Evolutionary conservation across 1,140 invertebrate species (phyloP).

Genomic region (Doryteuthis pealeii): DNA sequence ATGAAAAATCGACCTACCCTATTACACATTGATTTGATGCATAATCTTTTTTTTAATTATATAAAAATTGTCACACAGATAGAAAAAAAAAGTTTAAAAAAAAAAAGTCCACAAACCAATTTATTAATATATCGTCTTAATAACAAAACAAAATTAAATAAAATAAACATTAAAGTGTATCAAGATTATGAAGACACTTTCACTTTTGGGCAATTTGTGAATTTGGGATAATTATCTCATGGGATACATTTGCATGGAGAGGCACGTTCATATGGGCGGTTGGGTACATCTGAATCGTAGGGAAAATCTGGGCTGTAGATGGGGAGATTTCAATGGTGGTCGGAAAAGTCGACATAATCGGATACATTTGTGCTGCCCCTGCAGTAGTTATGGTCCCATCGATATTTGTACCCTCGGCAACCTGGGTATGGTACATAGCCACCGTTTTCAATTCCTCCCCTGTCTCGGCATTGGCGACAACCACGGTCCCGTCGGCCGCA

Average conservation of each 20-base stretch:
- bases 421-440: not conserved
- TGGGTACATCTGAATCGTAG: not conserved
- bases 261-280: not conserved
- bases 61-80: too few species aligned
- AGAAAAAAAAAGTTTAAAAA: too few species aligned
- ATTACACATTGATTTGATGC: too few species aligned
- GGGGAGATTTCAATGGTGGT: not conserved
- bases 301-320: conserved; percentile 2
- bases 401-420: not conserved
- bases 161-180: too few species aligned
- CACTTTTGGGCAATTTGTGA: not conserved
- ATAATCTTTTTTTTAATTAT: too few species aligned
- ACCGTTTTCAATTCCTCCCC: not conserved
- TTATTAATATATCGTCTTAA: too few species aligned
- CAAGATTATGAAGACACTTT: too few species aligned
- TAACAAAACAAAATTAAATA: too few species aligned
- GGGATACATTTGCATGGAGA: not conserved
- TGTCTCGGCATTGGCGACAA: not conserved
- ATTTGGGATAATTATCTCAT: not conserved
- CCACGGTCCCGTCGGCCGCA: not conserved
- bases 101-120: too few species aligned
- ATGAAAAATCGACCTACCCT: too few species aligned
- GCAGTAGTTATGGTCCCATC: not conserved
- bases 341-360: not conserved
- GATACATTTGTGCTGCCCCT: not conserved